These are phyloP conservation scores for Danio choprae DNA, from an alignment of 2,797 vertebrate genomes.

Conservation along the genomic window DNA sequence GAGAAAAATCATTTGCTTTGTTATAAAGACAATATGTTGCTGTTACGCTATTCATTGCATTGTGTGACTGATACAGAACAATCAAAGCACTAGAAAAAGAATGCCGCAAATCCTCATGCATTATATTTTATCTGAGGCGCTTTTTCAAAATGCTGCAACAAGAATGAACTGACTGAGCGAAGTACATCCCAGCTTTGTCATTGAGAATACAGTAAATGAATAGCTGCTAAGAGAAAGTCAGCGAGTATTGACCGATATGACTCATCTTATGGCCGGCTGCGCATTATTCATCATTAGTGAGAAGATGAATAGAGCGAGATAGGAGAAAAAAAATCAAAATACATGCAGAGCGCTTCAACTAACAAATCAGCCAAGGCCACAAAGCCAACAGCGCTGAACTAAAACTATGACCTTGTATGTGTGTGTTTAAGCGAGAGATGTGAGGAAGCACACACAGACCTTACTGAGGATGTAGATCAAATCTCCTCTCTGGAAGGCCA, in stretches of 20 bases:
- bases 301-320: constrained; percentile 27
- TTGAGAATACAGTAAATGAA: constrained; percentile 46
- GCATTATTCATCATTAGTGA: constrained; percentile 58
- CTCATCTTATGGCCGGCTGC: constrained; percentile 40
- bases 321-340: constrained; percentile 26
- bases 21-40: background rate
- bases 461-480: constrained; percentile 93
- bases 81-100: background rate
- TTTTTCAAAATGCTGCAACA: constrained; percentile 33
- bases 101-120: constrained; percentile 21
- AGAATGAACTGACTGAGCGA: constrained; percentile 41
- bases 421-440: background rate
- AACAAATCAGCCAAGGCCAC: constrained; percentile 35
- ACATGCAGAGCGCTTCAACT: constrained; percentile 21
- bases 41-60: constrained; percentile 18
- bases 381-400: constrained; percentile 25
- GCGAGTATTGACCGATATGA: constrained; percentile 51
- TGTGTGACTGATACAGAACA: constrained; percentile 3
- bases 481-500: constrained; percentile 91
- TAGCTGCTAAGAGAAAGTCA: constrained; percentile 40
- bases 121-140: background rate
- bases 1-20: constrained; percentile 7
- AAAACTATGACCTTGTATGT: constrained; percentile 24
- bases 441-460: constrained; percentile 74
- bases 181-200: constrained; percentile 42